These are phyloP conservation scores for Carabus problematicus DNA, from an alignment of 2,888 invertebrate genomes.

Conservation along the genomic window DNA sequence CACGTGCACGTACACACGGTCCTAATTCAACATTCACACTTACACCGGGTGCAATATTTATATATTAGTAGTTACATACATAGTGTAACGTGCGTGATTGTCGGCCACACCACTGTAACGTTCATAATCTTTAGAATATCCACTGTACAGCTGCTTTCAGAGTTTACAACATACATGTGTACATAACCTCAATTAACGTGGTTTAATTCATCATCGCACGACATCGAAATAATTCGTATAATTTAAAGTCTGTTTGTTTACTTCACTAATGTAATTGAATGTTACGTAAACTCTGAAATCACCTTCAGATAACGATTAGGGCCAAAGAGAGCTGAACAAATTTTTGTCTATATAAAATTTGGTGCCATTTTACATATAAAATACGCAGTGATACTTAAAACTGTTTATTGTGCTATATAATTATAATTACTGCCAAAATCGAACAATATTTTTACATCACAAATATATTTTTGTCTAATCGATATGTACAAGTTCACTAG, in stretches of 20 bases:
- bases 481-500: constrained; percentile 44
- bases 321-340: constrained; percentile 35
- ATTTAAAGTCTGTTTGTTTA: too few relatives aligned
- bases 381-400: constrained; percentile 44
- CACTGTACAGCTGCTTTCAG: too few relatives aligned
- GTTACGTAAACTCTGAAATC: too few relatives aligned
- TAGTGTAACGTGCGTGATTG: constrained; percentile 6
- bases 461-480: constrained; percentile 40
- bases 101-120: not conserved
- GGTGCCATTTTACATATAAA: constrained; percentile 34
- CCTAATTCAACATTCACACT: constrained; percentile 26
- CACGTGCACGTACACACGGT: constrained; percentile 43
- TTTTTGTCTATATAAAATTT: constrained; percentile 27
- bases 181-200: too few relatives aligned
- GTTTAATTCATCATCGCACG: too few relatives aligned
- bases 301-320: constrained; percentile 34
- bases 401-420: constrained; percentile 45
- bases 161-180: too few relatives aligned
- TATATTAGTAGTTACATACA: not conserved
- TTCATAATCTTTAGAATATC: too few relatives aligned
- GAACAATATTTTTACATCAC: constrained; percentile 34
- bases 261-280: too few relatives aligned
- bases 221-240: too few relatives aligned
- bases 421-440: constrained; percentile 45
- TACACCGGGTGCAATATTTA: constrained; percentile 11